Evolutionary conservation across 2,797 vertebrate genomes (phyloP).

Genomic region (Pangasius mekongensis): DNA sequence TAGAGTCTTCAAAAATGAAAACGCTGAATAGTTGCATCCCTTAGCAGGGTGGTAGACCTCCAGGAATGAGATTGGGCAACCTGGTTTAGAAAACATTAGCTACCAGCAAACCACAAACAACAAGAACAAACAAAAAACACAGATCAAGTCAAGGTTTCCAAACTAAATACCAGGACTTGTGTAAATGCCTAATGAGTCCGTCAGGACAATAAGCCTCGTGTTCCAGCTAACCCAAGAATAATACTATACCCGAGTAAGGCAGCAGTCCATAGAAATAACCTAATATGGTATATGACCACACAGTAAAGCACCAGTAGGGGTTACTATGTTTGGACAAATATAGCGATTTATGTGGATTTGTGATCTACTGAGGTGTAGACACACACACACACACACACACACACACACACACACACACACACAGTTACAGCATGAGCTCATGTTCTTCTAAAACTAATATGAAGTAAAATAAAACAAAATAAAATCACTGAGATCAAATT

Average conservation of each 20-base stretch:
- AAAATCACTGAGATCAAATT: not conserved
- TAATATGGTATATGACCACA: not conserved
- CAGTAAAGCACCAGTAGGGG: not conserved
- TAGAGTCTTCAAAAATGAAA: not conserved
- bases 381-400: not conserved
- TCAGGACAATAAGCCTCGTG: slow-evolving; percentile 45
- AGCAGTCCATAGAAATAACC: not conserved
- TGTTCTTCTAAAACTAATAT: not conserved
- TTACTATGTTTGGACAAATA: not conserved
- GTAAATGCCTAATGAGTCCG: not conserved
- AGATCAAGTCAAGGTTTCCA: slow-evolving; percentile 8
- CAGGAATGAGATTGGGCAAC: not conserved
- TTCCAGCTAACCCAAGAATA: slow-evolving; percentile 57
- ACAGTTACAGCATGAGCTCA: not conserved
- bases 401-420: not conserved
- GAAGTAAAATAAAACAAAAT: not conserved
- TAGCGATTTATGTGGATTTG: not conserved
- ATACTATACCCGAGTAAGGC: slow-evolving; percentile 53
- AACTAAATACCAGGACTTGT: not conserved
- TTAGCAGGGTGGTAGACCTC: not conserved
- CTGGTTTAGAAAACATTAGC: not conserved
- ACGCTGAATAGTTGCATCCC: not conserved
- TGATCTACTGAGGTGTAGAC: not conserved
- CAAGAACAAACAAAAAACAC: not conserved
- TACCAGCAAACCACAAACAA: not conserved